These are phyloP conservation scores for Tapirus terrestris DNA, from an alignment of 2,113 vertebrate species.

Conservation along the genomic window DNA sequence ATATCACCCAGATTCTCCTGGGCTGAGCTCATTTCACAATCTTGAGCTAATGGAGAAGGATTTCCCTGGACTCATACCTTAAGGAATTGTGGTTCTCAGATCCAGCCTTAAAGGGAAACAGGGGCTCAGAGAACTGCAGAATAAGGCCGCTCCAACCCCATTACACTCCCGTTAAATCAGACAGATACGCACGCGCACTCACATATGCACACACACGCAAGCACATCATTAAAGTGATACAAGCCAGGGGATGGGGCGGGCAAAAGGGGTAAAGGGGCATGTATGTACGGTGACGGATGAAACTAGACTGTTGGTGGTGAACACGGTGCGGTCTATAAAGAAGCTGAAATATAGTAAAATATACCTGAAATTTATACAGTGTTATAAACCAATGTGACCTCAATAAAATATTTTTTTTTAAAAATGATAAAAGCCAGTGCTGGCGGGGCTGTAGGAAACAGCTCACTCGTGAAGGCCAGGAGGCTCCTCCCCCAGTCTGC, in stretches of 20 bases:
- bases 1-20: not conserved
- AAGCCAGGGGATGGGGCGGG: not conserved
- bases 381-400: too few relatives aligned
- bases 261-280: too few relatives aligned
- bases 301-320: too few relatives aligned
- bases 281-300: too few relatives aligned
- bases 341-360: too few relatives aligned
- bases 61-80: not conserved
- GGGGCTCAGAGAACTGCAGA: not conserved
- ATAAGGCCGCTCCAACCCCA: not conserved
- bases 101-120: conserved; percentile 10
- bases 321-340: too few relatives aligned
- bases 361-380: too few relatives aligned
- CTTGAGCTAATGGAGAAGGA: not conserved
- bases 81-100: not conserved
- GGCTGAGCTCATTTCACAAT: conserved; percentile 5
- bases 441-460: not conserved
- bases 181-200: not conserved
- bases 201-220: not conserved
- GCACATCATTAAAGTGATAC: not conserved
- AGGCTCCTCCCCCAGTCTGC: too few relatives aligned
- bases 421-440: not conserved
- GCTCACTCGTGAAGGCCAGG: not conserved
- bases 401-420: too few relatives aligned
- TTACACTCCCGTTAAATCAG: not conserved